Percentiles rank a stretch among this genome's conserved stretches.
These are phyloP conservation scores for Prunella himalayana DNA, from an alignment of 2,113 vertebrate species.

Conservation along the genomic window DNA sequence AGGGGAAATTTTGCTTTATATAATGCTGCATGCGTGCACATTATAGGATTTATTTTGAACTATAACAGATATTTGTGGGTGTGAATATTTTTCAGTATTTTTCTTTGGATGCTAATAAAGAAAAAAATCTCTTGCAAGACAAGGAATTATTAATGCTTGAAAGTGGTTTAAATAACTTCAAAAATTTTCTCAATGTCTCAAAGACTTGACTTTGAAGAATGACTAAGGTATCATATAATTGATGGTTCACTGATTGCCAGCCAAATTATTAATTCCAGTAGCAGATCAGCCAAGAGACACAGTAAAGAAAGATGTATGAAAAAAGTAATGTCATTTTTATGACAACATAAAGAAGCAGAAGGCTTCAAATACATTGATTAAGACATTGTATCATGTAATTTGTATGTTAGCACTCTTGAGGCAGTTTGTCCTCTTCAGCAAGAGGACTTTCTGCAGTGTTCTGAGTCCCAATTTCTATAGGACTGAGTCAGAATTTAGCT, in stretches of 20 bases:
- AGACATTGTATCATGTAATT: fast-evolving
- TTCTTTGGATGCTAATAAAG: not conserved
- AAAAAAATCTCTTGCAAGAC: not conserved
- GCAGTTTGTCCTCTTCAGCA: not conserved
- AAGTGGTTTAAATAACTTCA: not conserved
- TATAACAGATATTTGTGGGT: not conserved
- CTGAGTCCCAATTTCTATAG: not conserved
- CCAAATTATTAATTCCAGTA: not conserved
- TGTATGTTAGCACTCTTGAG: not conserved
- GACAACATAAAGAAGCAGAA: not conserved
- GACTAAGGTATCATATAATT: not conserved
- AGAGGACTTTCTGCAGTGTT: not conserved
- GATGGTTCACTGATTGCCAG: not conserved
- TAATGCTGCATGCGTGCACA: not conserved
- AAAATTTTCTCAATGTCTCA: not conserved
- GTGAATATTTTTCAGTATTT: not conserved
- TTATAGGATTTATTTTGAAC: not conserved
- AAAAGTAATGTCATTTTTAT: not conserved
- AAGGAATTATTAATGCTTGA: not conserved
- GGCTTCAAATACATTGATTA: not conserved
- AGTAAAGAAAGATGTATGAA: not conserved
- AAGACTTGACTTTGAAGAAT: not conserved
- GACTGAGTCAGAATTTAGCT: not conserved
- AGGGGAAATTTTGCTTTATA: not conserved
- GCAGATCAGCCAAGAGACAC: not conserved